Evolutionary conservation across 1,140 invertebrate genomes (phyloP), one percentile per base, ranked within the genome.

Genomic region (Euglossa dilemma): DNA sequence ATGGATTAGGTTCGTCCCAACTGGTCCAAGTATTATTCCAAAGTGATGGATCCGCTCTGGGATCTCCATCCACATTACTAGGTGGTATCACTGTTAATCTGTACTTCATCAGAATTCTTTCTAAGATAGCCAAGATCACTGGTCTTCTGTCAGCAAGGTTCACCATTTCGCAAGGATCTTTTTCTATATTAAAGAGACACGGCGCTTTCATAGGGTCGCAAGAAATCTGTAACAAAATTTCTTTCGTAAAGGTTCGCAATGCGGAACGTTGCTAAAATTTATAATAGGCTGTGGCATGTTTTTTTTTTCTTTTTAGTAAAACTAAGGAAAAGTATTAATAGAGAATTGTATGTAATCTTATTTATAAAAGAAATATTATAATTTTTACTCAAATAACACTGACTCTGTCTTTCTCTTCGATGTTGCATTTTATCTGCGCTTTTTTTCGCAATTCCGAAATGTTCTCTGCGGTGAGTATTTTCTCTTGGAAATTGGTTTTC

Each of bases 131-230:
- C 6, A 96, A 61, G 6, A 96, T 90, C 16, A 92, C 70, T 7
- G 95, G 95, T n/a, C 93, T 71, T 0, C 88, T 63, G 1, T 89
- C 76, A 14, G 96, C 96, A 45, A 98, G 90, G 93, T 98, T 97
- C 47, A 95, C 94, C 74, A 93, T 95, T 92, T 98, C 97, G 89
- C 97, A 98, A 0, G 97, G 97, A 94, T 98, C 97, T 28, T 95
- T 92, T 12, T 92, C 92, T 50, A 98, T 94, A 88, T 98, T 96
- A 91, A 96, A 98, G 1, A 98, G 92, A 89, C 97, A 98, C 6
- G 97, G 96, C 8, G 94, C 90, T 75, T 93, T 80, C 0, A 94
- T 61, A 0, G 96, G 94, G 84, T 96, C 91, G 80, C 96, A 97
- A 2, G 80, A 75, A 87, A 94, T 45, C 92, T 93, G 54, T 14